A percentile compares a stretch with the other conserved stretches of the same genome.
Evolutionary conservation across 2,888 invertebrate genomes (phyloP).

Genomic region (Eristalinus aeneus): DNA sequence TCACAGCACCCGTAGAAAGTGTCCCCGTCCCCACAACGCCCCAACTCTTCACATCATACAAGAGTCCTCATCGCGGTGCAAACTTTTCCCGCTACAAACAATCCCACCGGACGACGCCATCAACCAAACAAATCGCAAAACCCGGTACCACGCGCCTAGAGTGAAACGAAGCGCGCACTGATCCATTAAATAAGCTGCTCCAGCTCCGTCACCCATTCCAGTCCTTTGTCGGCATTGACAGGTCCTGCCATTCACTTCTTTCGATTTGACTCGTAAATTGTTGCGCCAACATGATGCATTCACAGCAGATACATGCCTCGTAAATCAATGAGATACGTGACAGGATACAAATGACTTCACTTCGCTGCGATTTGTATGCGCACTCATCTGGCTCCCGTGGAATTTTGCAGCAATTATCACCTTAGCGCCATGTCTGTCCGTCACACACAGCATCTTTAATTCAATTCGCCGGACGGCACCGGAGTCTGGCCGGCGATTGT

Average conservation of each 20-base stretch:
- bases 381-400: conserved; percentile 47
- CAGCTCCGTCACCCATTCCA: background rate
- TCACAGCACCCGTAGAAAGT: too few species aligned
- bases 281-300: background rate
- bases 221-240: background rate
- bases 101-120: background rate
- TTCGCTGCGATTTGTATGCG: conserved; percentile 63
- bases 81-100: background rate
- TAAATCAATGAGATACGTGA: conserved; percentile 51
- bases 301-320: background rate
- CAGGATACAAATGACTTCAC: conserved; percentile 67
- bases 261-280: background rate
- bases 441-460: conserved; percentile 45
- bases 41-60: too few species aligned
- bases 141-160: background rate
- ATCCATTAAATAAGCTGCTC: background rate
- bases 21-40: too few species aligned
- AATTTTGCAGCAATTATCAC: conserved; percentile 67
- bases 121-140: background rate
- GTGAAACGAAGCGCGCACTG: background rate
- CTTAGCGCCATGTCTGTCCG: conserved; percentile 64
- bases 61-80: too few species aligned
- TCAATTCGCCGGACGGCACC: conserved; percentile 13
- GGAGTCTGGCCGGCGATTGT: conserved; percentile 9
- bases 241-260: background rate